phyloP scores from a whole-genome alignment of 2,888 invertebrate species.

The Neoitamus cyanurus region DNA sequence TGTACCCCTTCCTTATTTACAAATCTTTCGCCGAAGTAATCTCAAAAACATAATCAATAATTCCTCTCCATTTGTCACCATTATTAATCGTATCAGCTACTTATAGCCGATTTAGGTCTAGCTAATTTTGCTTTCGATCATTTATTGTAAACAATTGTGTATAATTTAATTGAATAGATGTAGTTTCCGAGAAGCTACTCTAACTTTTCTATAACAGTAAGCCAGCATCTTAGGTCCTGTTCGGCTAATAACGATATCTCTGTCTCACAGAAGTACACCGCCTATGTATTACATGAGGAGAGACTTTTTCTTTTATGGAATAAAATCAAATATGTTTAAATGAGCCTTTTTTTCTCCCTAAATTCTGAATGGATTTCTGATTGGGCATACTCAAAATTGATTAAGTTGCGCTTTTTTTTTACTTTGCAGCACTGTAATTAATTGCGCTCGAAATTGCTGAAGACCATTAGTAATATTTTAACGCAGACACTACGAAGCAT shows the following conservation, averaged over 20 bases:
- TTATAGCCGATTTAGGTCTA: neutral
- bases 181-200: neutral
- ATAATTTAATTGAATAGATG: slow-evolving; percentile 17
- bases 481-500: too few species aligned
- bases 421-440: too few species aligned
- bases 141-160: neutral
- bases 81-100: neutral
- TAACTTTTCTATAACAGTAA: neutral
- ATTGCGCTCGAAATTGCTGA: too few species aligned
- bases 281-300: slow-evolving; percentile 7
- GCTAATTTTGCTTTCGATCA: neutral
- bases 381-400: too few species aligned
- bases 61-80: neutral
- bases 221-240: neutral
- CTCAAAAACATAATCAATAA: neutral
- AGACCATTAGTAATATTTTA: too few species aligned
- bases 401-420: too few species aligned
- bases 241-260: neutral
- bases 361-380: too few species aligned
- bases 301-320: neutral
- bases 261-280: slow-evolving; percentile 33
- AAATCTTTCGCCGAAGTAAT: neutral
- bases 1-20: neutral
- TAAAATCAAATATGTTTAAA: slow-evolving; percentile 9
- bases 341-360: neutral